phyloP scores from a whole-genome alignment of 2,797 vertebrate genomes.

The Sebastiscus tertius region DNA sequence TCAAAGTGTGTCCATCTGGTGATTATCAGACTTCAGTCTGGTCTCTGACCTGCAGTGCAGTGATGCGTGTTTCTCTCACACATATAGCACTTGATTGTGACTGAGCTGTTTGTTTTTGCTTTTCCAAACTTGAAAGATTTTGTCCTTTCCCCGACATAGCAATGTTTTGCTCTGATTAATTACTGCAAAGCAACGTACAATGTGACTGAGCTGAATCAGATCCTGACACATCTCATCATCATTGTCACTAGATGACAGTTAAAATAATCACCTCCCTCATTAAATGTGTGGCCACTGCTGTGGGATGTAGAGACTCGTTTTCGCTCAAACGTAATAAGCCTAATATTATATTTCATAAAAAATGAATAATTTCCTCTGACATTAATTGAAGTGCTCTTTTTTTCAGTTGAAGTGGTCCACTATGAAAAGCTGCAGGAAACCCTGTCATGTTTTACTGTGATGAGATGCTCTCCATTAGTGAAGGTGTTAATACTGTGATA shows the following conservation, averaged over 20 bases:
- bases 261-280: background rate
- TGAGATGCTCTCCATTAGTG: background rate
- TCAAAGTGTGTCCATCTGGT: background rate
- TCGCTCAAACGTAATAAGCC: background rate
- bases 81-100: no score
- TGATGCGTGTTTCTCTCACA: background rate
- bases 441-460: background rate
- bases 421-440: background rate
- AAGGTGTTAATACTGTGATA: background rate
- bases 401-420: background rate
- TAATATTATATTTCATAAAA: background rate
- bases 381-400: background rate
- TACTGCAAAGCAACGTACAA: background rate
- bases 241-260: background rate
- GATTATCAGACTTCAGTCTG: background rate
- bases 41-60: background rate
- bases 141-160: no score
- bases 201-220: background rate
- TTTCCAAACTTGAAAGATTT: no score
- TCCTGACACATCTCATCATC: background rate
- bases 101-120: no score
- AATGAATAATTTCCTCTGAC: background rate
- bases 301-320: background rate
- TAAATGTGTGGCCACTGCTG: background rate
- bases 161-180: background rate